Conservation (phyloP, 2,797 vertebrate species). For the Glossophaga mutica region DNA sequence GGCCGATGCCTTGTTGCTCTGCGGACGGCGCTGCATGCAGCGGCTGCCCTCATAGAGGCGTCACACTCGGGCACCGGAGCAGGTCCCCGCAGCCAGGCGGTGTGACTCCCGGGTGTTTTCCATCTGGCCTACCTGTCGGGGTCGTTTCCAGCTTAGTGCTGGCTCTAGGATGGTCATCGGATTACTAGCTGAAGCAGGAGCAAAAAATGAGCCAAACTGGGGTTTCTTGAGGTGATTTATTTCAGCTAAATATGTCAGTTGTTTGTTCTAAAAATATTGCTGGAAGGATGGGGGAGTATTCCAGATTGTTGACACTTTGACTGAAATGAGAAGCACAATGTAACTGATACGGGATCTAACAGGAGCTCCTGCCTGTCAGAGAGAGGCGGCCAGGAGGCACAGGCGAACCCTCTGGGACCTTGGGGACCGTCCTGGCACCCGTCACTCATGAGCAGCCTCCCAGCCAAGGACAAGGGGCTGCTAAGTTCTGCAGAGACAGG, state of each 20-base stretch:
- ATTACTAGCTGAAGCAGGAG: neutral
- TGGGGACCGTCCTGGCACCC: neutral
- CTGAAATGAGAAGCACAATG: constrained; percentile 54
- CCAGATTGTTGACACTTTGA: constrained; percentile 62
- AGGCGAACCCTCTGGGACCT: neutral
- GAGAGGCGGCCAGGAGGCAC: neutral
- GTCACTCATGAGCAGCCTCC: neutral
- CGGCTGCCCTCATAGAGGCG: fast-evolving
- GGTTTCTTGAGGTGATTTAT: constrained; percentile 56
- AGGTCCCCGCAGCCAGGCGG: neutral
- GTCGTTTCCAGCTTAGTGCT: neutral
- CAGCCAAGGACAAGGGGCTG: neutral
- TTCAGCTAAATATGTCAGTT: constrained; percentile 53
- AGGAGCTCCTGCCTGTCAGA: constrained; percentile 44
- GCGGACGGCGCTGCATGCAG: fast-evolving
- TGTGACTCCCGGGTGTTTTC: neutral
- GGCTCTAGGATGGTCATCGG: neutral
- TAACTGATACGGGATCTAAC: constrained; percentile 38
- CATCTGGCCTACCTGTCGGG: neutral
- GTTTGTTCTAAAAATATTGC: constrained; percentile 64
- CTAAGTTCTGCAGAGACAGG: neutral
- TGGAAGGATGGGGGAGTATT: constrained; percentile 43
- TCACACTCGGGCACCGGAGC: neutral
- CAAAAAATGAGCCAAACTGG: constrained; percentile 10
- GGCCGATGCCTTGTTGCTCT: neutral